These are phyloP conservation scores for Fregetta grallaria DNA, from an alignment of 2,113 vertebrate species.

Conservation along the genomic window DNA sequence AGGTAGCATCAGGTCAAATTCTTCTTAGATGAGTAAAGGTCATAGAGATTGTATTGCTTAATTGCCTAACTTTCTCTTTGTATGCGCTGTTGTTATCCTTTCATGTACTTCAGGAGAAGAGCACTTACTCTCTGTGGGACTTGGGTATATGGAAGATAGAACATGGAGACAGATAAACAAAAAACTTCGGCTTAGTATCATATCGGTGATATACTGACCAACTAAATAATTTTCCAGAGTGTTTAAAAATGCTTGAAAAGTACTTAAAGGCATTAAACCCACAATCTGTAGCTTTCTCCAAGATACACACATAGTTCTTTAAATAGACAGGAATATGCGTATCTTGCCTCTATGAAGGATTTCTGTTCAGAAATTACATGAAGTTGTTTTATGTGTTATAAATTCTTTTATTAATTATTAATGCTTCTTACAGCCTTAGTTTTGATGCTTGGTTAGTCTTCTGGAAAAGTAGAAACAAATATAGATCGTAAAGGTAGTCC, in stretches of 20 bases:
- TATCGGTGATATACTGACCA: neutral
- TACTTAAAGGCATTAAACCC: neutral
- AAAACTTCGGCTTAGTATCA: neutral
- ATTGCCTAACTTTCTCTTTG: conserved; percentile 33
- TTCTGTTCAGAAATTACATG: neutral
- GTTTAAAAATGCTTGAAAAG: neutral
- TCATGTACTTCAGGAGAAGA: neutral
- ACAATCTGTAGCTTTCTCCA: neutral
- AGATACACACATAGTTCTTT: neutral
- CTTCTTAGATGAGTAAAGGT: conserved; percentile 7
- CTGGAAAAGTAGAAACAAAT: neutral
- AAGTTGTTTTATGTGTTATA: neutral
- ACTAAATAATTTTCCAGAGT: neutral
- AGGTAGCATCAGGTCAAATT: conserved; percentile 33
- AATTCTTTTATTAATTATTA: neutral
- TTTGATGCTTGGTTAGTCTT: neutral
- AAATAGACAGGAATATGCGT: neutral
- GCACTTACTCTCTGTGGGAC: neutral
- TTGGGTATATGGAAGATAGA: neutral
- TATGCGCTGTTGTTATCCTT: neutral
- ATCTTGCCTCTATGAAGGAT: neutral
- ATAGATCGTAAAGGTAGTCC: neutral
- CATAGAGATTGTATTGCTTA: conserved; percentile 1
- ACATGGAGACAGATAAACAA: neutral
- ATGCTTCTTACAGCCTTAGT: neutral